Percentiles rank a stretch among this genome's conserved stretches.
Evolutionary conservation across 2,113 vertebrate genomes (phyloP).

Genomic region (Piprites chloris): DNA sequence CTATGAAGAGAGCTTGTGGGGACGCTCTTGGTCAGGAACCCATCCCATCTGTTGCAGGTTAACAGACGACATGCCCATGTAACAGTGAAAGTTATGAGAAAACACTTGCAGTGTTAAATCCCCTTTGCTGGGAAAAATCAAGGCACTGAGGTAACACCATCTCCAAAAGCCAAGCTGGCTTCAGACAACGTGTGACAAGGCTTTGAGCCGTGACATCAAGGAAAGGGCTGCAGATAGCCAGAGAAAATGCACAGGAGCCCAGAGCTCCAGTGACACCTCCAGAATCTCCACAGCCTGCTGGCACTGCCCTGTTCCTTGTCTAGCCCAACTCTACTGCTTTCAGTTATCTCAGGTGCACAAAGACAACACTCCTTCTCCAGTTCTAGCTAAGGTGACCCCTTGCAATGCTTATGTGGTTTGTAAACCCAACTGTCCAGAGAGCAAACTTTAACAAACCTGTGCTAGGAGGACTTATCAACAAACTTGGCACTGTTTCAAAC

Average conservation of each 20-base stretch:
- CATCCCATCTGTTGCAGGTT: background rate
- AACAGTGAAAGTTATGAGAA: background rate
- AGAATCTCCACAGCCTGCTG: background rate
- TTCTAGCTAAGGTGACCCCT: background rate
- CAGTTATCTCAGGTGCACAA: background rate
- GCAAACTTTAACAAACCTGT: background rate
- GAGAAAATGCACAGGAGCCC: background rate
- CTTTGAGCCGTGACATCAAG: background rate
- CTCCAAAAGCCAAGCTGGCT: background rate
- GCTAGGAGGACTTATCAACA: background rate
- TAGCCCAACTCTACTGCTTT: background rate
- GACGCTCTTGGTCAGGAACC: background rate
- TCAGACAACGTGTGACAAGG: background rate
- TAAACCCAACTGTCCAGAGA: background rate
- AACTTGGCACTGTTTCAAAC: slow-evolving; percentile 1
- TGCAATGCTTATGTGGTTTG: background rate
- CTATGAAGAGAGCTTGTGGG: background rate
- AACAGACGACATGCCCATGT: rapidly evolving
- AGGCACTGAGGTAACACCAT: rapidly evolving
- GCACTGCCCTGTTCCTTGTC: background rate
- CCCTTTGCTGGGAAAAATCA: background rate
- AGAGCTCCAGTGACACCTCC: background rate
- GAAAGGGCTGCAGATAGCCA: background rate
- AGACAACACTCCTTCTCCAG: background rate
- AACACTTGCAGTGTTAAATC: background rate